These are phyloP conservation scores for Phenacoccus solenopsis DNA, from an alignment of 1,140 invertebrate genomes.

Conservation along the genomic window DNA sequence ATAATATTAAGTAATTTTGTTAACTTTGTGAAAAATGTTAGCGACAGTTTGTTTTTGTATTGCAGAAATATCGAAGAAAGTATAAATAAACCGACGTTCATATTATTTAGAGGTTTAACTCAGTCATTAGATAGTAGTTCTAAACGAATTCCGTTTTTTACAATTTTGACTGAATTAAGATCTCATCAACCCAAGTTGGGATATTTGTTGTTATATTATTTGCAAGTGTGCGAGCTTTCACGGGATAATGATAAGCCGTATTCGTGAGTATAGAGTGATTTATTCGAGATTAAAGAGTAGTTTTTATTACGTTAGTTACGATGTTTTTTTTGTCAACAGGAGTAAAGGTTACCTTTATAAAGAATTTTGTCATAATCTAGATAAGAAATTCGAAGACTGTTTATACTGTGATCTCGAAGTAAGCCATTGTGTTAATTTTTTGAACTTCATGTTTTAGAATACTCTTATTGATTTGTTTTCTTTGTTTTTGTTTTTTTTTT, in stretches of 20 bases:
- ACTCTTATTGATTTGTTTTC: too few species aligned
- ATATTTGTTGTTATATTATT: constrained; percentile 74
- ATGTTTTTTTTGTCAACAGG: constrained; percentile 35
- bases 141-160: constrained; percentile 56
- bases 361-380: constrained; percentile 68
- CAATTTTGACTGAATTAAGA: constrained; percentile 62
- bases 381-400: constrained; percentile 63
- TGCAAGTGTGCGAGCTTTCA: constrained; percentile 56
- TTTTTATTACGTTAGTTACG: too few species aligned
- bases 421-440: too few species aligned
- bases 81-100: constrained; percentile 66
- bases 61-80: constrained; percentile 43
- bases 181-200: constrained; percentile 56
- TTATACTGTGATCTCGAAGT: constrained; percentile 57
- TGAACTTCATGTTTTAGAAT: too few species aligned
- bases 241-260: constrained; percentile 33
- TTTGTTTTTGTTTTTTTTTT: too few species aligned
- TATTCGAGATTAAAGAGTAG: too few species aligned
- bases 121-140: constrained; percentile 61
- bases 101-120: constrained; percentile 61
- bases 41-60: background rate
- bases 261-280: constrained; percentile 24
- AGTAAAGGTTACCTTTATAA: constrained; percentile 69
- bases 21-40: background rate
- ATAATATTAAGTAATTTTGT: background rate